phyloP scores from a whole-genome alignment of 2,888 invertebrate genomes.

The Nomada flava region DNA sequence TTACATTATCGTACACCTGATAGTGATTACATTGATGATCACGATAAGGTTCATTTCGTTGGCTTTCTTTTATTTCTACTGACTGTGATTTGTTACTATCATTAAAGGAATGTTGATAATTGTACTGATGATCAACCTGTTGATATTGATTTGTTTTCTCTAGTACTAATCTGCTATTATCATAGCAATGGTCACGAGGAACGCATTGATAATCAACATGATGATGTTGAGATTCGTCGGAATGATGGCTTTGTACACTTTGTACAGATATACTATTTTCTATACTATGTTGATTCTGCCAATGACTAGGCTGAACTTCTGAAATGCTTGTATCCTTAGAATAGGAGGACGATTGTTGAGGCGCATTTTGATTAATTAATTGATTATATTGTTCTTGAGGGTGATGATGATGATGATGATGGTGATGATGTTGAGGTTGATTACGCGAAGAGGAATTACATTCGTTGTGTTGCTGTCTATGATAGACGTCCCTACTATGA shows the following conservation, averaged over 20 bases:
- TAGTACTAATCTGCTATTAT: conserved; percentile 8
- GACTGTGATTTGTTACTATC: conserved; percentile 23
- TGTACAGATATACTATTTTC: conserved; percentile 32
- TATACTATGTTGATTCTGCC: conserved; percentile 17
- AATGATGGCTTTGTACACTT: conserved; percentile 39
- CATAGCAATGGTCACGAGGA: conserved; percentile 33
- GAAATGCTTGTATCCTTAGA: not conserved
- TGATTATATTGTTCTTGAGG: conserved; percentile 36
- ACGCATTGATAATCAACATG: conserved; percentile 37
- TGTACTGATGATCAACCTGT: conserved; percentile 5
- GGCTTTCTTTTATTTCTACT: conserved; percentile 25
- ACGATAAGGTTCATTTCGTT: conserved; percentile 26
- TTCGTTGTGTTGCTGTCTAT: conserved; percentile 26
- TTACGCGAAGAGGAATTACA: not conserved
- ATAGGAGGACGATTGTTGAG: conserved; percentile 17
- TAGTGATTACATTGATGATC: conserved; percentile 33
- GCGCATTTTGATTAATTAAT: conserved; percentile 14
- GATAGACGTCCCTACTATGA: conserved; percentile 30
- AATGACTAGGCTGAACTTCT: conserved; percentile 9
- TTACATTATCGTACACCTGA: conserved; percentile 32
- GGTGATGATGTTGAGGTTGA: conserved; percentile 20
- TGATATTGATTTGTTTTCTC: conserved; percentile 27
- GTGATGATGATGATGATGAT: conserved; percentile 7
- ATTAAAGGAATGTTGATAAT: conserved; percentile 35
- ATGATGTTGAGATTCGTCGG: conserved; percentile 40